Conservation (phyloP, 2,797 vertebrate genomes). For the Pelochelys cantorii region DNA sequence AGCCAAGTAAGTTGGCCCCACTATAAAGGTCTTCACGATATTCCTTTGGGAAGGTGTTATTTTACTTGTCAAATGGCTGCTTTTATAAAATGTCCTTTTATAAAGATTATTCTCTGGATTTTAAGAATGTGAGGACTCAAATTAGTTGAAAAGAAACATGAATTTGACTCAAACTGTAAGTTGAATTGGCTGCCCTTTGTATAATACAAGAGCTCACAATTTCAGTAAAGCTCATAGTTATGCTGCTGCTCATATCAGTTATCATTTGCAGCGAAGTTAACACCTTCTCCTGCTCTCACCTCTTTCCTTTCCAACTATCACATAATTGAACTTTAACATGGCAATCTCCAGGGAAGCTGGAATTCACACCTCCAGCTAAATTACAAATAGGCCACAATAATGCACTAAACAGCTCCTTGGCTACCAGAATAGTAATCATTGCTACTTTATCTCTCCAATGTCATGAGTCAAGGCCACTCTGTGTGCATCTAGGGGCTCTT, state of each 20-base stretch:
- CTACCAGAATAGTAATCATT: neutral
- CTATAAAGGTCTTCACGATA: neutral
- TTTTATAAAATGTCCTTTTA: neutral
- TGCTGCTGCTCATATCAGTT: neutral
- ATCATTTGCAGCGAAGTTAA: neutral
- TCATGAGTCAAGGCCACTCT: accelerated
- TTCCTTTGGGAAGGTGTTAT: neutral
- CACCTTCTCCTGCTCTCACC: neutral
- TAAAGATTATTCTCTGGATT: neutral
- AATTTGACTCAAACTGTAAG: neutral
- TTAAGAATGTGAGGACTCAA: accelerated
- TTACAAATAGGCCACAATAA: neutral
- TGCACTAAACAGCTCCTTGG: neutral
- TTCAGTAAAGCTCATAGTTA: neutral
- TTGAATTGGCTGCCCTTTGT: neutral
- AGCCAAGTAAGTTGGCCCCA: neutral
- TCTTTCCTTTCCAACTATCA: neutral
- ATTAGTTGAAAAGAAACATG: neutral
- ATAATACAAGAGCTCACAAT: neutral
- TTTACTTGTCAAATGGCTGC: neutral
- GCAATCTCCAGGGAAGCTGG: neutral
- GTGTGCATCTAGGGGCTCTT: neutral
- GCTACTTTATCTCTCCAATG: neutral
- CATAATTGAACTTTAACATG: neutral
- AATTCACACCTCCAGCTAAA: neutral